Evolutionary conservation across 2,797 vertebrate genomes (phyloP).

Genomic region (Onychomys torridus): DNA sequence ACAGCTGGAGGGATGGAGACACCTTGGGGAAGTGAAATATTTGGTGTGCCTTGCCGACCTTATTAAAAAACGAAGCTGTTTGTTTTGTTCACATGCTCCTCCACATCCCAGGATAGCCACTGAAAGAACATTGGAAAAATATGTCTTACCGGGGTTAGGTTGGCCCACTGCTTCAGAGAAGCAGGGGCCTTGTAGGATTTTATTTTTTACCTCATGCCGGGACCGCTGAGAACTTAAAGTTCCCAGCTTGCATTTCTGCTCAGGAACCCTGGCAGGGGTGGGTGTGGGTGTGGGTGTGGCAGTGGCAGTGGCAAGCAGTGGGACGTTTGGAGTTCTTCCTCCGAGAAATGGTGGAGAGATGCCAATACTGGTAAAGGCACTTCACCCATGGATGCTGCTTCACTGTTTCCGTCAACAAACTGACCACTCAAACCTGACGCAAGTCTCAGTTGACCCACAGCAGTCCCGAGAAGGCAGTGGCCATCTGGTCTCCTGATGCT

Average conservation of each 20-base stretch:
- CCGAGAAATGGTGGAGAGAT: neutral
- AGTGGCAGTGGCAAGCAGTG: neutral
- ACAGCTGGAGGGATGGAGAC: conserved; percentile 66
- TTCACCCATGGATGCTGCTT: neutral
- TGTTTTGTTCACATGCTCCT: conserved; percentile 66
- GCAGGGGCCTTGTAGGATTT: neutral
- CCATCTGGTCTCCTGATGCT: neutral
- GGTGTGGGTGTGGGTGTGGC: neutral
- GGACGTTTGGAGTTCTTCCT: neutral
- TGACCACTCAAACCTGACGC: no score
- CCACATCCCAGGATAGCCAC: conserved; percentile 59
- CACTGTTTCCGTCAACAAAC: neutral
- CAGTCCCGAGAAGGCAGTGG: neutral
- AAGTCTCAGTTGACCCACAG: neutral
- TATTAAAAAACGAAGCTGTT: conserved; percentile 70
- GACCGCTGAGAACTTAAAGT: neutral
- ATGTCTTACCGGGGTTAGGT: conserved; percentile 22
- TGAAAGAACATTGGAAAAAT: conserved; percentile 78
- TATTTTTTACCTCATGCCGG: neutral
- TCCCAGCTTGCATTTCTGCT: conserved; percentile 1
- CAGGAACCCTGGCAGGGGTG: neutral
- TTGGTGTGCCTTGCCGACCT: conserved; percentile 64
- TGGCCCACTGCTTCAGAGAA: conserved; percentile 37
- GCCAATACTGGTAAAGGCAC: neutral
- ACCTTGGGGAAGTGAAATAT: conserved; percentile 68